phyloP scores from a whole-genome alignment of 2,113 vertebrate genomes.

The Grus americana region DNA sequence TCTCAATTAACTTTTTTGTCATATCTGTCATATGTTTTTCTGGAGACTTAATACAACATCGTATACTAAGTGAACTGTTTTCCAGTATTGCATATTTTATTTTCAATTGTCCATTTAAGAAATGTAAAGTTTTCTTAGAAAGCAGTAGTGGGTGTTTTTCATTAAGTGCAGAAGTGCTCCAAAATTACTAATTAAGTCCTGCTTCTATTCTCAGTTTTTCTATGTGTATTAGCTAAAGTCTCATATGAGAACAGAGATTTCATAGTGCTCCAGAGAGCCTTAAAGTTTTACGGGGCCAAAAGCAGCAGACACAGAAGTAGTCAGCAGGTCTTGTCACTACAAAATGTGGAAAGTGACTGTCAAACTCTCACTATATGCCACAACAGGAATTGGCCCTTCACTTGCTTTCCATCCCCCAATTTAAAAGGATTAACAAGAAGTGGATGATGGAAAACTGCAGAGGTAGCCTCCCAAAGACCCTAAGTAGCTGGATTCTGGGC shows the following conservation, averaged over 20 bases:
- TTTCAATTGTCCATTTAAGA: not conserved
- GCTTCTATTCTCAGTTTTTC: not conserved
- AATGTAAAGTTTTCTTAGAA: not conserved
- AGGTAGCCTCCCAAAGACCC: not conserved
- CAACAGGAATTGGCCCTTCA: not conserved
- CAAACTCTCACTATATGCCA: not conserved
- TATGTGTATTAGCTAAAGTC: not conserved
- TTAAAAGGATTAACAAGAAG: not conserved
- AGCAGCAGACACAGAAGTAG: not conserved
- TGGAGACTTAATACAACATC: not conserved
- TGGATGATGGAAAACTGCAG: not conserved
- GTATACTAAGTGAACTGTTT: not conserved
- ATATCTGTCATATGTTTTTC: not conserved
- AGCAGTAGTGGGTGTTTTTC: not conserved
- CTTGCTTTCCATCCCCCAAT: not conserved
- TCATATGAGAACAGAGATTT: not conserved
- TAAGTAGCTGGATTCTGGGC: not conserved
- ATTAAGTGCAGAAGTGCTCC: not conserved
- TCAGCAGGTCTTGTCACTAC: not conserved
- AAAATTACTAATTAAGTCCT: not conserved
- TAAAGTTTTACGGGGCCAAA: not conserved
- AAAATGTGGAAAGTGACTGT: not conserved
- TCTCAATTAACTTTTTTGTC: not conserved
- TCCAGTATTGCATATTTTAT: not conserved
- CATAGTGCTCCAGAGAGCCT: not conserved